These are phyloP conservation scores for Trachops cirrhosus DNA, from an alignment of 2,797 vertebrate species.

Conservation along the genomic window DNA sequence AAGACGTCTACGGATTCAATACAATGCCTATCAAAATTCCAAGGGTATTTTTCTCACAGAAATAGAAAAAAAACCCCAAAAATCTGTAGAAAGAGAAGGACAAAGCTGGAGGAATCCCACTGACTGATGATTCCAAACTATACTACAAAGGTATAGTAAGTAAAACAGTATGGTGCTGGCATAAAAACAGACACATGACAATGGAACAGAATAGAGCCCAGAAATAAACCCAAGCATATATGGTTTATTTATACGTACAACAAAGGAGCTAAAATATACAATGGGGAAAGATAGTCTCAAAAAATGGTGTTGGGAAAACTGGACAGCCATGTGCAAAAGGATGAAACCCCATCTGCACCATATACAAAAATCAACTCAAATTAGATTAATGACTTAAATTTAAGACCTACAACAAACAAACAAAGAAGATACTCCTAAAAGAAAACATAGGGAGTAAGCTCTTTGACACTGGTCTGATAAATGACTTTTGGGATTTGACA, in stretches of 20 bases:
- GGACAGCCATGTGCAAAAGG: neutral
- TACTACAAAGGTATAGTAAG: neutral
- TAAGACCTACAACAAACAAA: neutral
- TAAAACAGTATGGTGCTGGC: neutral
- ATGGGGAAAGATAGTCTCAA: neutral
- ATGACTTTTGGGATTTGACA: neutral
- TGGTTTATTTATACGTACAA: neutral
- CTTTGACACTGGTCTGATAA: neutral
- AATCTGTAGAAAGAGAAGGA: neutral
- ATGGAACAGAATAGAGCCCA: neutral
- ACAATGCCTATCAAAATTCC: neutral
- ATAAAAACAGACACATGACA: neutral
- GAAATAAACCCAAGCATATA: neutral
- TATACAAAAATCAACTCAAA: neutral
- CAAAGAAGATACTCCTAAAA: neutral
- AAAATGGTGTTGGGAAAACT: neutral
- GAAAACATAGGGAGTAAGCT: neutral
- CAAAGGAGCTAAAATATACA: neutral
- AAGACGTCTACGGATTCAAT: neutral
- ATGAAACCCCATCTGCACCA: neutral
- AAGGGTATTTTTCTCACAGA: neutral
- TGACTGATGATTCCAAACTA: neutral
- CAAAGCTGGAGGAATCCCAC: neutral
- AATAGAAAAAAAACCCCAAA: neutral
- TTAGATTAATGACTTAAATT: neutral